Evolutionary conservation across 2,888 invertebrate species (phyloP).

Genomic region (Dryomyza anilis): DNA sequence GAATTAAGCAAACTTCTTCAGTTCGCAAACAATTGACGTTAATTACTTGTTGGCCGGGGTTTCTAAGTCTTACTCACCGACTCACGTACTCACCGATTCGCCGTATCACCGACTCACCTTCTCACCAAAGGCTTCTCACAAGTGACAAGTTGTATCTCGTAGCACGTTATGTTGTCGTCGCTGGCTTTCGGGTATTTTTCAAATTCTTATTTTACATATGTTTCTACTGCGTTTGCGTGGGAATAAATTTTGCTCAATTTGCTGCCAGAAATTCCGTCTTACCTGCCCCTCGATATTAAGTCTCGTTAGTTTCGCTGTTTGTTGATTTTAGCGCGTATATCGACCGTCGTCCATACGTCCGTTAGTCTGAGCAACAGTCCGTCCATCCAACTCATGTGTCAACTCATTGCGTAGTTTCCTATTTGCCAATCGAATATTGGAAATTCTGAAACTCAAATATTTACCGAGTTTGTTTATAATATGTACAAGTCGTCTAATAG

Average conservation of each 20-base stretch:
- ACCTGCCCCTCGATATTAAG: slow-evolving; percentile 1
- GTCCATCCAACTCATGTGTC: background rate
- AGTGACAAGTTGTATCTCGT: background rate
- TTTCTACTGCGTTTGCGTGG: slow-evolving; percentile 7
- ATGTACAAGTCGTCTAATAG: background rate
- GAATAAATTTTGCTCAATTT: background rate
- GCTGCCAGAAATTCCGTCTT: slow-evolving; percentile 1
- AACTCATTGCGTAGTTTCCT: background rate
- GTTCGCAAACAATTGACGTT: slow-evolving; percentile 32
- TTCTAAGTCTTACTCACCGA: background rate
- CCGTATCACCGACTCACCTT: background rate
- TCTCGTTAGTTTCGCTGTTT: slow-evolving; percentile 16
- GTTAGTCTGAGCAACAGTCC: background rate
- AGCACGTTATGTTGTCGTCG: background rate
- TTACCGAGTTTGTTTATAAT: background rate
- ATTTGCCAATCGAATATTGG: background rate
- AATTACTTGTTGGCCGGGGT: slow-evolving; percentile 39
- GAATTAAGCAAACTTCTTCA: background rate
- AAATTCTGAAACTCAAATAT: background rate
- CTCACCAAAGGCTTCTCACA: background rate
- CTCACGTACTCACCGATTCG: slow-evolving; percentile 8
- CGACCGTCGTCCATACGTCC: background rate
- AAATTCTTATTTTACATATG: slow-evolving; percentile 18
- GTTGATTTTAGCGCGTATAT: background rate
- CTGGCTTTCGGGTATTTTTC: slow-evolving; percentile 4